Evolutionary conservation across 2,888 invertebrate genomes (phyloP).

Genomic region (Yponomeuta plumbellus): DNA sequence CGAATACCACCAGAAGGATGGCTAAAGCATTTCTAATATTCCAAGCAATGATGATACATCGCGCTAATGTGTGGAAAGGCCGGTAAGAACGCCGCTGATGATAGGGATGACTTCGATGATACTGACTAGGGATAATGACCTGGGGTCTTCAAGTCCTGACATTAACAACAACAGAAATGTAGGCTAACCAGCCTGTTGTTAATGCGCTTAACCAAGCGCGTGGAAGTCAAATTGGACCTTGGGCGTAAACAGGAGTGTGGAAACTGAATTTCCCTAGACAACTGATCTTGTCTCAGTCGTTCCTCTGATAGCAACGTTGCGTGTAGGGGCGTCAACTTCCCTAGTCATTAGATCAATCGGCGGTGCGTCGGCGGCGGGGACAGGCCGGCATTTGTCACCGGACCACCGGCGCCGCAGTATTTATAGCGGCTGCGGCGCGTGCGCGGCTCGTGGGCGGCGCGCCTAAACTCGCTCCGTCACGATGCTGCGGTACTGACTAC

Average conservation of each 20-base stretch:
- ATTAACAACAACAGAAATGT: too few relatives aligned
- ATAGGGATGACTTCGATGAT: too few relatives aligned
- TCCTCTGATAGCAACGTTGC: not conserved
- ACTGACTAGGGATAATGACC: too few relatives aligned
- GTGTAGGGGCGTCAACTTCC: slow-evolving; percentile 45
- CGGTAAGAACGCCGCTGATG: too few relatives aligned
- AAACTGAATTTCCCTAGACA: too few relatives aligned
- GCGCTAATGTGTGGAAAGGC: too few relatives aligned
- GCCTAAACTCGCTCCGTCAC: slow-evolving; percentile 37
- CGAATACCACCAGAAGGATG: not conserved
- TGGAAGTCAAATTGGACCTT: too few relatives aligned
- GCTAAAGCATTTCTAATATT: not conserved
- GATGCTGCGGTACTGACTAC: slow-evolving; percentile 20
- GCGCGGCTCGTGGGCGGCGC: slow-evolving; percentile 52
- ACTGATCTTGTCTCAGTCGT: not conserved
- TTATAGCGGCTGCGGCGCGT: slow-evolving; percentile 61
- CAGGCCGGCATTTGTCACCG: slow-evolving; percentile 69
- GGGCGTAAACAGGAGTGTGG: too few relatives aligned
- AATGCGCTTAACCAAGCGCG: too few relatives aligned
- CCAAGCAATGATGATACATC: too few relatives aligned
- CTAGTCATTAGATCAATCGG: slow-evolving; percentile 66
- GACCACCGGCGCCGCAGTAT: slow-evolving; percentile 73
- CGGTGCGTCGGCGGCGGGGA: slow-evolving; percentile 59
- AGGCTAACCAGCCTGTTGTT: too few relatives aligned
- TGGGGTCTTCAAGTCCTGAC: too few relatives aligned